Evolutionary conservation across 2,888 invertebrate species (phyloP).

Genomic region (Galerucella calmariensis): DNA sequence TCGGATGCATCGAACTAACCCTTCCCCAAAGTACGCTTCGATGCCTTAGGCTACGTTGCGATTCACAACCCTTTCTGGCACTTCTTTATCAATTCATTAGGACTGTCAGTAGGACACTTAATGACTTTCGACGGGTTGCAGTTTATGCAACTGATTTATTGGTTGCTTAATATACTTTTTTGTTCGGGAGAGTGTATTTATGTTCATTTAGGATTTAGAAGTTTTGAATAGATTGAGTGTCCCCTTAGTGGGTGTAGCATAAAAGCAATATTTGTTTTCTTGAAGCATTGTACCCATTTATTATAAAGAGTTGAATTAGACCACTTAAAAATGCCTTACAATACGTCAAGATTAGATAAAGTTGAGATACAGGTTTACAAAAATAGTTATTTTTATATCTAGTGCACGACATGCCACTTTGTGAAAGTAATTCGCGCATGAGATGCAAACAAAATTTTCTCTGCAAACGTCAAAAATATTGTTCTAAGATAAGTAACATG

Average conservation of each 20-base stretch:
- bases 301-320: not conserved
- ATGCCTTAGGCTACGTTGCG: constrained; percentile 45
- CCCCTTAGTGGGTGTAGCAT: not conserved
- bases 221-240: constrained; percentile 19
- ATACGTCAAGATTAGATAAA: too few relatives aligned
- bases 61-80: constrained; percentile 54
- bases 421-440: not conserved
- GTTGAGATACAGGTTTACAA: too few relatives aligned
- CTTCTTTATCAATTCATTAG: constrained; percentile 65
- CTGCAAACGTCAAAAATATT: too few relatives aligned
- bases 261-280: not conserved
- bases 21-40: constrained; percentile 51
- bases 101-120: constrained; percentile 62
- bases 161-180: constrained; percentile 14
- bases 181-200: constrained; percentile 23
- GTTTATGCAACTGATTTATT: constrained; percentile 59
- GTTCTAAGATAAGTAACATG: too few relatives aligned
- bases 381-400: constrained; percentile 14
- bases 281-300: not conserved
- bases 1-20: constrained; percentile 56
- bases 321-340: too few relatives aligned
- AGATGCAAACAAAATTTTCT: too few relatives aligned
- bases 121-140: constrained; percentile 58
- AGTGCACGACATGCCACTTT: constrained; percentile 8
- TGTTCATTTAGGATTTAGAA: constrained; percentile 42